Base-by-base conservation (phyloP, 1,140 invertebrate genomes). In the Drosophila ananassae region DNA sequence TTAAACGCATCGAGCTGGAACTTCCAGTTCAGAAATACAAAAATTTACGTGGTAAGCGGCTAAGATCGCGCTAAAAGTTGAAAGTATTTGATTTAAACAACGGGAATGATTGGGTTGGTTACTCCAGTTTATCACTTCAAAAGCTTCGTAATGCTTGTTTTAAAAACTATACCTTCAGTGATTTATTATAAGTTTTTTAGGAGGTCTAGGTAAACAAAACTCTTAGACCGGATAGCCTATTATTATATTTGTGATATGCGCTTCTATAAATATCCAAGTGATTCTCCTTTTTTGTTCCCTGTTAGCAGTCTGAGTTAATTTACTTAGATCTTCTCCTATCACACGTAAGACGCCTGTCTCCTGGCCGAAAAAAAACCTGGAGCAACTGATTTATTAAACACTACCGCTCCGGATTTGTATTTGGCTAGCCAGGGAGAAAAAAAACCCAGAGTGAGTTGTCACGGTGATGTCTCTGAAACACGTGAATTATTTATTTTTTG, bases 11-110 rank as follows among this genome's bases (percentile, higher is more conserved):
- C 68, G 73, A 59, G 58, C 54, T 71, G 53, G 71, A 71, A 30
- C 59, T 61, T 69, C 30, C 61, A 61, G 66, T 58, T 64, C 77
- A 81, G 74, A 67, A 84, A 84, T 80, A 80, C 84, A 87, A 57
- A 47, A 74, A 59, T 50, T 66, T 77, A 84, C 77, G 60, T 71
- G 30, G 61, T 81, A 87, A 85, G 73, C 73, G 63, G 63, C 60
- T 75, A 69, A 69, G 72, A 73, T 59, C 73, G 68, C 63, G 37
- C 41, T 56, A 46, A 54, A 73, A 67, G 28, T 2, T 30, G 53
- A 39, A 41, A 21, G n/a, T 34, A 17, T 25, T 51, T 2, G 9
- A 2, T 24, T 51, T 24, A 34, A 2, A 3, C 8, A 8, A 7
- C 17, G 4, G 44, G 24, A 25, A 25, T 25, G 24, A 0, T 2